A percentile compares a stretch with the other conserved stretches of the same genome.
These are phyloP conservation scores for Ptychobarbus kaznakovi DNA, from an alignment of 2,797 vertebrate genomes.

Conservation along the genomic window DNA sequence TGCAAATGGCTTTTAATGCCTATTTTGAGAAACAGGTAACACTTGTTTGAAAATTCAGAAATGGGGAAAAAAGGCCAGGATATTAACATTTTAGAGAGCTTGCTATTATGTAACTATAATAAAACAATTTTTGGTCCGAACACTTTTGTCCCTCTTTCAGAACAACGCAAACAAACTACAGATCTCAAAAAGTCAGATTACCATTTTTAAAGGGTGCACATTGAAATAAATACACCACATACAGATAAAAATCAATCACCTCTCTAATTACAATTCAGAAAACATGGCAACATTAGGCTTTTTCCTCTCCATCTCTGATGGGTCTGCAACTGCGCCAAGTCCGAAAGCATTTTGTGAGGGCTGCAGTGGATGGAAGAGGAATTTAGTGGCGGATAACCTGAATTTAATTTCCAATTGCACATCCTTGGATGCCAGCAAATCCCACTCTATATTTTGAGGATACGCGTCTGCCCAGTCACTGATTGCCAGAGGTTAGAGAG, in stretches of 20 bases:
- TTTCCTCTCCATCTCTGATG: conserved; percentile 72
- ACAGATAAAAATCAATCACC: conserved; percentile 76
- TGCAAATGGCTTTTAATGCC: not conserved
- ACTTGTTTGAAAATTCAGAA: not conserved
- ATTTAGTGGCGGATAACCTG: conserved; percentile 82
- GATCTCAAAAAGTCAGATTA: conserved; percentile 66
- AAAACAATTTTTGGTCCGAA: not conserved
- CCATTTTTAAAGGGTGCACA: conserved; percentile 76
- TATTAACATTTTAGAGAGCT: not conserved
- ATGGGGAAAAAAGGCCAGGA: not conserved
- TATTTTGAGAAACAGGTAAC: not conserved
- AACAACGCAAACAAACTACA: not conserved
- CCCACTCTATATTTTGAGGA: conserved; percentile 76
- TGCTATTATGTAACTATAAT: not conserved
- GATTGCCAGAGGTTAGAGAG: conserved; percentile 73
- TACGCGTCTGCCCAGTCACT: conserved; percentile 77
- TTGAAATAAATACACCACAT: conserved; percentile 64
- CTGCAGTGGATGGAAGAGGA: conserved; percentile 62
- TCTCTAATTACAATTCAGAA: conserved; percentile 79
- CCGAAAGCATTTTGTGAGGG: conserved; percentile 22
- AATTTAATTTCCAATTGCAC: conserved; percentile 81
- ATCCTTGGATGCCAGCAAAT: conserved; percentile 72
- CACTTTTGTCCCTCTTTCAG: not conserved
- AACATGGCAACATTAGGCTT: conserved; percentile 77
- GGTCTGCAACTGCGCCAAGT: conserved; percentile 29